Evolutionary conservation across 2,113 vertebrate species (phyloP).

Genomic region (Piprites chloris): DNA sequence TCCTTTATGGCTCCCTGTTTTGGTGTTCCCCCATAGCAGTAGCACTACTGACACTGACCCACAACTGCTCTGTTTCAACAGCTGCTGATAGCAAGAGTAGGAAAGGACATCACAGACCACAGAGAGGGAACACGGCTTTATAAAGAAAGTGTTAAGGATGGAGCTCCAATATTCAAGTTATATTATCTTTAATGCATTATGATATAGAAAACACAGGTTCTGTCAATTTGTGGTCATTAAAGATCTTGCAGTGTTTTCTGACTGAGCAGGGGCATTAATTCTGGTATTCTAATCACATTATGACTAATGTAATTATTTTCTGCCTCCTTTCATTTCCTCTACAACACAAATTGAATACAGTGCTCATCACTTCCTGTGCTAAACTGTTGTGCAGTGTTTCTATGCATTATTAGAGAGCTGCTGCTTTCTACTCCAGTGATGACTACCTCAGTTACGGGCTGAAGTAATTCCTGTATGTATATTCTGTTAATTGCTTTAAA

Average conservation of each 20-base stretch:
- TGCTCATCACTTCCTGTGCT: constrained; percentile 1
- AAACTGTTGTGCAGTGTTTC: neutral
- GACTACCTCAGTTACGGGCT: neutral
- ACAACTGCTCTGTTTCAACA: neutral
- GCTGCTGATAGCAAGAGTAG: neutral
- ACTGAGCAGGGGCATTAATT: neutral
- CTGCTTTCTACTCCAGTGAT: neutral
- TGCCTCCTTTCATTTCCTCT: constrained; percentile 41
- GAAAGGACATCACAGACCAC: neutral
- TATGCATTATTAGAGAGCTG: neutral
- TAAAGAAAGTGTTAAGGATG: neutral
- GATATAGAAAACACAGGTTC: neutral
- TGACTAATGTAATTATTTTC: constrained; percentile 20
- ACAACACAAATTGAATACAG: neutral
- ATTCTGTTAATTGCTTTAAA: neutral
- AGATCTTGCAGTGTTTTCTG: neutral
- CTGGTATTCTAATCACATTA: constrained; percentile 23
- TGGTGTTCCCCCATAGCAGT: neutral
- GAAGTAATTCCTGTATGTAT: neutral
- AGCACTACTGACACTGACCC: neutral
- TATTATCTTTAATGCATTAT: neutral
- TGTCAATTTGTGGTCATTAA: constrained; percentile 21
- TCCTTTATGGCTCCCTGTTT: neutral
- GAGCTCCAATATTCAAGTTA: neutral
- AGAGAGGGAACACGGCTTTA: neutral